Conservation (phyloP, 1,140 invertebrate genomes). For the Hyposmocoma kahamanoa region DNA sequence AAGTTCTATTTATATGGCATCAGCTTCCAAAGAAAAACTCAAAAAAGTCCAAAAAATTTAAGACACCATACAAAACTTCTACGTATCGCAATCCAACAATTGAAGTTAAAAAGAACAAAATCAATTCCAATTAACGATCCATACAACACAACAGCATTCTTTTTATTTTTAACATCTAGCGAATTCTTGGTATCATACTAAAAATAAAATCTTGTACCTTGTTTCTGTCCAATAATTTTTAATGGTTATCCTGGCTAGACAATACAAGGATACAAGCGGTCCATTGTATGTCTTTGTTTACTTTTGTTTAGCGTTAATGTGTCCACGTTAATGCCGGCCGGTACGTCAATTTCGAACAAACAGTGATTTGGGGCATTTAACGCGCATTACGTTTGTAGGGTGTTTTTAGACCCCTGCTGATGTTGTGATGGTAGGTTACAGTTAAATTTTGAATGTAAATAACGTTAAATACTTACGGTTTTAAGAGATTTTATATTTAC, state of each 20-base stretch:
- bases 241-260: conserved; percentile 52
- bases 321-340: conserved; percentile 35
- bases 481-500: no score
- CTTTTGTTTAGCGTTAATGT: conserved; percentile 44
- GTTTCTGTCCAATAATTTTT: conserved; percentile 47
- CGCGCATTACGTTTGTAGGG: conserved; percentile 31
- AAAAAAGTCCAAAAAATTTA: no score
- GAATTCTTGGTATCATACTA: conserved; percentile 29
- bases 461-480: no score
- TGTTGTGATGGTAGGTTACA: conserved; percentile 1
- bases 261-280: conserved; percentile 33
- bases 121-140: conserved; percentile 7
- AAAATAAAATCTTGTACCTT: conserved; percentile 23
- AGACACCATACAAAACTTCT: no score
- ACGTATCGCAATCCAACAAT: no score
- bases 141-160: conserved; percentile 10
- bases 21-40: no score
- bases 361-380: conserved; percentile 47
- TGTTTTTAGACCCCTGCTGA: conserved; percentile 23
- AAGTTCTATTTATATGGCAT: no score
- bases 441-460: no score
- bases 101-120: neutral
- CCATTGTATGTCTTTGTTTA: conserved; percentile 37
- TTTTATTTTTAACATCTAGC: neutral
- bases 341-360: conserved; percentile 35